Evolutionary conservation across 1,140 invertebrate species (phyloP).

Genomic region (Euura lappo): DNA sequence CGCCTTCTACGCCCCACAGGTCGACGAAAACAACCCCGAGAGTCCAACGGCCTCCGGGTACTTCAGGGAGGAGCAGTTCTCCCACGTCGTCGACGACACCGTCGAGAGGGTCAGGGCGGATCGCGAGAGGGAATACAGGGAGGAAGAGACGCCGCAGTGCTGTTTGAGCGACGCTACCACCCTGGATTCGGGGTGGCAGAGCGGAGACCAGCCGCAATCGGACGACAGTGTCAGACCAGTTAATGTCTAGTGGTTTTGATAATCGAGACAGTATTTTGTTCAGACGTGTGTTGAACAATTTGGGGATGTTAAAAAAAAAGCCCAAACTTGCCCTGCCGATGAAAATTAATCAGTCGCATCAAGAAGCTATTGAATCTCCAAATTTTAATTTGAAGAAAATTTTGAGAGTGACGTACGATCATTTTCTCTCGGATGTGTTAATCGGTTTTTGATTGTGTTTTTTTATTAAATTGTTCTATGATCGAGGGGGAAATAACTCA

Average conservation of each 20-base stretch:
- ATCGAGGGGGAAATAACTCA: too few relatives aligned
- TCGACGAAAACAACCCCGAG: conserved; percentile 45
- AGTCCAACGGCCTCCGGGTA: conserved; percentile 32
- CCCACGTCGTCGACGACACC: conserved; percentile 20
- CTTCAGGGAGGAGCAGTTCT: conserved; percentile 32
- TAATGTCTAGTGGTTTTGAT: conserved; percentile 43
- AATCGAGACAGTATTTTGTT: background rate
- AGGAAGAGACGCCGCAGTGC: conserved; percentile 44
- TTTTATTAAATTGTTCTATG: too few relatives aligned
- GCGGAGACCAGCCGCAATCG: conserved; percentile 41
- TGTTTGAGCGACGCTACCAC: conserved; percentile 47
- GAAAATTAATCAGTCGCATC: too few relatives aligned
- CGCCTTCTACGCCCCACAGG: conserved; percentile 41
- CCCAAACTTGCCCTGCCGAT: too few relatives aligned
- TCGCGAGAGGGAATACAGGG: conserved; percentile 41
- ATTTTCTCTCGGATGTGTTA: too few relatives aligned
- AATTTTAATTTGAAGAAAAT: too few relatives aligned
- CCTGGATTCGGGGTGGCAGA: conserved; percentile 49
- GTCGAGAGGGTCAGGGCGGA: conserved; percentile 40
- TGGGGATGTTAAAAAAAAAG: too few relatives aligned
- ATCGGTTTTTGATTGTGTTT: too few relatives aligned
- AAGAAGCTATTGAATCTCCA: too few relatives aligned
- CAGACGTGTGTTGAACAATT: too few relatives aligned
- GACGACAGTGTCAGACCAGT: conserved; percentile 50
- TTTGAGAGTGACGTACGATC: too few relatives aligned